Percentiles rank a stretch among this genome's conserved stretches.
Evolutionary conservation across 2,888 invertebrate genomes (phyloP).

Genomic region (Archaeoteleia sp.): DNA sequence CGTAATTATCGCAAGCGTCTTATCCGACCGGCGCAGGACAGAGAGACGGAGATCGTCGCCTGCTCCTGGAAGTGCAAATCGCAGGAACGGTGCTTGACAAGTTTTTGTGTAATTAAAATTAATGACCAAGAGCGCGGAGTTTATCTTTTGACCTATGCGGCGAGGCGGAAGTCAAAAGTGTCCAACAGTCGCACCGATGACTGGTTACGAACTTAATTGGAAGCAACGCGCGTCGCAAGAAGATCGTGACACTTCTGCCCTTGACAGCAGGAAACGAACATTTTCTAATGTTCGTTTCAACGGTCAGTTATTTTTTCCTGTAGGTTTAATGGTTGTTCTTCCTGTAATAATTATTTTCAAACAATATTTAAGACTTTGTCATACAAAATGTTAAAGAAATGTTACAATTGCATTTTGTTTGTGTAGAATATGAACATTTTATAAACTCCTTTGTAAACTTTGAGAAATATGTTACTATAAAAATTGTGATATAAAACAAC

Average conservation of each 20-base stretch:
- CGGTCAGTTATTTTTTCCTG: slow-evolving; percentile 22
- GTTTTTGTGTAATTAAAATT: slow-evolving; percentile 53
- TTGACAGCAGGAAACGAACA: slow-evolving; percentile 46
- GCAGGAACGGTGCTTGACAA: slow-evolving; percentile 43
- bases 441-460: no score
- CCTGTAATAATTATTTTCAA: no score
- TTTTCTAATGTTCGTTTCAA: slow-evolving; percentile 43
- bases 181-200: slow-evolving; percentile 49
- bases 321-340: no score
- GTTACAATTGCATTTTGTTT: no score
- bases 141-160: slow-evolving; percentile 51
- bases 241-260: slow-evolving; percentile 45
- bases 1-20: slow-evolving; percentile 46
- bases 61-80: slow-evolving; percentile 38
- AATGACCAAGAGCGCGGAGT: slow-evolving; percentile 38
- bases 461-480: no score
- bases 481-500: no score
- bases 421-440: no score
- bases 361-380: no score
- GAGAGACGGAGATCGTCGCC: slow-evolving; percentile 35
- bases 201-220: slow-evolving; percentile 69
- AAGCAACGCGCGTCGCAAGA: slow-evolving; percentile 63
- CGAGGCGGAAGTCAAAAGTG: slow-evolving; percentile 51
- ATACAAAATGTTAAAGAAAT: no score
- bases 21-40: slow-evolving; percentile 21